phyloP scores from a whole-genome alignment of 1,140 invertebrate species.

The Mya arenaria region DNA sequence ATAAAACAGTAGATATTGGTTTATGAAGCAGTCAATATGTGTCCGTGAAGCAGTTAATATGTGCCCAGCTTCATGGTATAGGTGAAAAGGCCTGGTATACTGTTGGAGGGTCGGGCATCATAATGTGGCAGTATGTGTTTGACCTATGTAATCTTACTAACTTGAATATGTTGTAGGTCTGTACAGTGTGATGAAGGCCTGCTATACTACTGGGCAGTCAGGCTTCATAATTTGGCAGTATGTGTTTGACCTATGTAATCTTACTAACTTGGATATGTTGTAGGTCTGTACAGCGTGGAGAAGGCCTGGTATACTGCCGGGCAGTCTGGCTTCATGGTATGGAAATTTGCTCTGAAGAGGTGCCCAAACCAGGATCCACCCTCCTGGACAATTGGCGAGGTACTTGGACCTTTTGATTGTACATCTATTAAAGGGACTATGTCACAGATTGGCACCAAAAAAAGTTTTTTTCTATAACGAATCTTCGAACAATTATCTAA shows the following conservation, averaged over 20 bases:
- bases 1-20: no score
- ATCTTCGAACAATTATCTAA: no score
- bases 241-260: slow-evolving; percentile 73
- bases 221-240: slow-evolving; percentile 80
- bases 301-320: slow-evolving; percentile 78
- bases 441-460: no score
- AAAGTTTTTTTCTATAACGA: no score
- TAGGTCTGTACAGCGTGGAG: slow-evolving; percentile 79
- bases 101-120: slow-evolving; percentile 77
- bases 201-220: slow-evolving; percentile 76
- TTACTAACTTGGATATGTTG: background rate
- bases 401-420: no score
- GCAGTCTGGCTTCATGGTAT: slow-evolving; percentile 77
- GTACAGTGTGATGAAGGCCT: slow-evolving; percentile 78
- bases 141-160: slow-evolving; percentile 66
- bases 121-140: slow-evolving; percentile 80
- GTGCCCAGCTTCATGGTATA: no score
- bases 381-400: slow-evolving; percentile 76
- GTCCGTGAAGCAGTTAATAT: no score
- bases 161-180: slow-evolving; percentile 66
- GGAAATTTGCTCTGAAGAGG: slow-evolving; percentile 79
- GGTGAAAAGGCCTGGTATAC: slow-evolving; percentile 79
- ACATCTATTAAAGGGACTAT: no score
- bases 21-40: no score
- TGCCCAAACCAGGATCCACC: slow-evolving; percentile 73